These are phyloP conservation scores for Campoletis raptor DNA, from an alignment of 2,888 invertebrate genomes.

Conservation along the genomic window DNA sequence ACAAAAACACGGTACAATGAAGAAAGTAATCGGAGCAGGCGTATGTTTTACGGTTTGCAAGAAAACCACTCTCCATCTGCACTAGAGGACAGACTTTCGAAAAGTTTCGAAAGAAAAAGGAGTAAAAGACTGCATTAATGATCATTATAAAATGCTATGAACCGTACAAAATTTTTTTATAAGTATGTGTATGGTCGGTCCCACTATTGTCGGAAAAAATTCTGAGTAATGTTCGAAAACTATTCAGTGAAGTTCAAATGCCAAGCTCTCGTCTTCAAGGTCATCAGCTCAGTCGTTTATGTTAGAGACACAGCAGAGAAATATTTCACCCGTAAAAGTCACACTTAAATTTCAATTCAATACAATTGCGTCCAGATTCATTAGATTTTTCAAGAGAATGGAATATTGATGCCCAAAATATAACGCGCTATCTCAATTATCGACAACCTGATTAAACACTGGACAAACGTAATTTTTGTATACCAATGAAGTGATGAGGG, in stretches of 20 bases:
- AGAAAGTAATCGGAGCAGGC: constrained; percentile 24
- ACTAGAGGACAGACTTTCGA: not conserved
- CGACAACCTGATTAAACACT: not conserved
- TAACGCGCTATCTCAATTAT: too few relatives aligned
- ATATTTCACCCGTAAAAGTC: not conserved
- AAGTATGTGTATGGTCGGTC: not conserved
- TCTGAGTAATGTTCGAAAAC: not conserved
- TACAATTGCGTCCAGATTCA: not conserved
- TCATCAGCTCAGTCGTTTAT: not conserved
- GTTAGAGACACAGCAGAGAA: not conserved
- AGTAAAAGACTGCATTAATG: not conserved
- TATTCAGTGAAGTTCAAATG: not conserved
- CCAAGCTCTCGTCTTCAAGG: not conserved
- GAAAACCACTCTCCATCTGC: constrained; percentile 36
- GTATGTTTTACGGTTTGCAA: constrained; percentile 13
- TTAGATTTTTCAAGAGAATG: not conserved
- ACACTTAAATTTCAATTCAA: not conserved
- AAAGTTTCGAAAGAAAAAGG: not conserved
- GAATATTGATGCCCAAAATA: too few relatives aligned
- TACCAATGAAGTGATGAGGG: not conserved
- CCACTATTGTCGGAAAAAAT: not conserved
- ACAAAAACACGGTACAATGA: too few relatives aligned
- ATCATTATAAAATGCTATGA: too few relatives aligned
- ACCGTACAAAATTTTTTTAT: not conserved
- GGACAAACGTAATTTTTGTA: not conserved